Evolutionary conservation across 1,140 invertebrate species (phyloP).

Genomic region (Hesperophylax magnus): DNA sequence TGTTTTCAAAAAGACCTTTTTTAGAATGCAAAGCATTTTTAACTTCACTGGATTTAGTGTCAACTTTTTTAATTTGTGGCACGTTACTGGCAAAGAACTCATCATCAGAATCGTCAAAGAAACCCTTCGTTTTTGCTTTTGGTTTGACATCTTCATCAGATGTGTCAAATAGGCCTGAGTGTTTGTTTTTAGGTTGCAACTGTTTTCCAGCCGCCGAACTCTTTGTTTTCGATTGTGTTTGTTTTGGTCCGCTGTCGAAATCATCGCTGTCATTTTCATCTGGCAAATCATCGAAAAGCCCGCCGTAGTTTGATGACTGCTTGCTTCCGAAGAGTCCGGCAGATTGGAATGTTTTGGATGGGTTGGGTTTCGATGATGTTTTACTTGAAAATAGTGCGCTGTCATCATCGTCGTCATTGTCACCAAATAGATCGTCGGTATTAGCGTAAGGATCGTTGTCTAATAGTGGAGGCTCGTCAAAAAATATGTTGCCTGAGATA

Average conservation of each 20-base stretch:
- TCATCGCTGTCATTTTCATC: slow-evolving; percentile 31
- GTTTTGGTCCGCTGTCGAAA: slow-evolving; percentile 1
- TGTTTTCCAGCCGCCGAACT: background rate
- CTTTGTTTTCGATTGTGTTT: too few species aligned
- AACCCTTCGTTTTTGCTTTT: slow-evolving; percentile 20
- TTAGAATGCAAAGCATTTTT: background rate
- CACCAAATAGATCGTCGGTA: slow-evolving; percentile 58
- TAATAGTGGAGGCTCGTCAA: slow-evolving; percentile 70
- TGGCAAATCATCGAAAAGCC: slow-evolving; percentile 60
- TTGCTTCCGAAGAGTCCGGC: slow-evolving; percentile 33
- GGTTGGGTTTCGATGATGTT: slow-evolving; percentile 16
- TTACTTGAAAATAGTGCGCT: slow-evolving; percentile 57
- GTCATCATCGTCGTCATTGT: slow-evolving; percentile 56
- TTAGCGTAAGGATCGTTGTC: slow-evolving; percentile 51
- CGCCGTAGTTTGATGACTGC: slow-evolving; percentile 45
- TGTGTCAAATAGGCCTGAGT: slow-evolving; percentile 4
- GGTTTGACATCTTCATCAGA: slow-evolving; percentile 2
- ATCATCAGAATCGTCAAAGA: slow-evolving; percentile 58
- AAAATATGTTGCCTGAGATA: slow-evolving; percentile 67
- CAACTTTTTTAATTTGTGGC: slow-evolving; percentile 44
- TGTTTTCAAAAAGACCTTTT: slow-evolving; percentile 40
- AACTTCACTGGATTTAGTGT: background rate
- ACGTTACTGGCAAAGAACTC: slow-evolving; percentile 59
- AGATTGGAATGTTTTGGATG: slow-evolving; percentile 17
- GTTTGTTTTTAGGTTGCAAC: background rate